Conservation (phyloP, 2,888 invertebrate genomes). For the Stenotaenia linearis region DNA sequence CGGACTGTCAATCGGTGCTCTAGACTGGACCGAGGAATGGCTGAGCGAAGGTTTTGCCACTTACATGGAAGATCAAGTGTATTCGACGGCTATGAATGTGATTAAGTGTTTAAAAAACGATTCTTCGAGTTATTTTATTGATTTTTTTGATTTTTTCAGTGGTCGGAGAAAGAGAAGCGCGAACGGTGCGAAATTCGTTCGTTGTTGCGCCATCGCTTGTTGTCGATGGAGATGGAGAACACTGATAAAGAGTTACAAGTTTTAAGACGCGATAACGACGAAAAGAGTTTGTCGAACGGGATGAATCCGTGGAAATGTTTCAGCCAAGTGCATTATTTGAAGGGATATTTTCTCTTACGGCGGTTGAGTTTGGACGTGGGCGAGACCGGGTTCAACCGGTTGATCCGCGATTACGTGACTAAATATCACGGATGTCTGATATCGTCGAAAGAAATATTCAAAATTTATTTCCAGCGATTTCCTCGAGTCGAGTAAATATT, state of each 20-base stretch:
- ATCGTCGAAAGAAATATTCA: slow-evolving; percentile 42
- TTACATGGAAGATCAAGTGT: slow-evolving; percentile 47
- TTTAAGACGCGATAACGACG: slow-evolving; percentile 38
- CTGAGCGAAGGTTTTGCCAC: slow-evolving; percentile 51
- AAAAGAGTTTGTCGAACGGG: slow-evolving; percentile 45
- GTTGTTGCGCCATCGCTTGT: slow-evolving; percentile 39
- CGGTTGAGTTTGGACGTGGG: slow-evolving; percentile 44
- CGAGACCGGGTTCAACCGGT: slow-evolving; percentile 41
- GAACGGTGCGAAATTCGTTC: slow-evolving; percentile 39
- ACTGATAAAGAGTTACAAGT: slow-evolving; percentile 45
- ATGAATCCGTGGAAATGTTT: slow-evolving; percentile 48
- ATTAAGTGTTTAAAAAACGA: slow-evolving; percentile 17
- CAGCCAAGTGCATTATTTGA: slow-evolving; percentile 50
- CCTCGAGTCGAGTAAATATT: background rate
- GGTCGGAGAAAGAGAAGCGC: slow-evolving; percentile 32
- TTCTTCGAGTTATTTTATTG: background rate
- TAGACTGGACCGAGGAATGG: slow-evolving; percentile 52
- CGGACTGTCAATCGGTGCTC: slow-evolving; percentile 48
- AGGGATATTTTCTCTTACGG: slow-evolving; percentile 49
- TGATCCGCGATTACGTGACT: slow-evolving; percentile 43
- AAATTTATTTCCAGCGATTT: background rate
- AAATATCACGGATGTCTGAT: slow-evolving; percentile 45
- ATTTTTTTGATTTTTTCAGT: slow-evolving; percentile 28
- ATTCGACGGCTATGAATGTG: slow-evolving; percentile 42
- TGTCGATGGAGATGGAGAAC: slow-evolving; percentile 42